Evolutionary conservation across 2,888 invertebrate species (phyloP).

Genomic region (Eledona agricola): DNA sequence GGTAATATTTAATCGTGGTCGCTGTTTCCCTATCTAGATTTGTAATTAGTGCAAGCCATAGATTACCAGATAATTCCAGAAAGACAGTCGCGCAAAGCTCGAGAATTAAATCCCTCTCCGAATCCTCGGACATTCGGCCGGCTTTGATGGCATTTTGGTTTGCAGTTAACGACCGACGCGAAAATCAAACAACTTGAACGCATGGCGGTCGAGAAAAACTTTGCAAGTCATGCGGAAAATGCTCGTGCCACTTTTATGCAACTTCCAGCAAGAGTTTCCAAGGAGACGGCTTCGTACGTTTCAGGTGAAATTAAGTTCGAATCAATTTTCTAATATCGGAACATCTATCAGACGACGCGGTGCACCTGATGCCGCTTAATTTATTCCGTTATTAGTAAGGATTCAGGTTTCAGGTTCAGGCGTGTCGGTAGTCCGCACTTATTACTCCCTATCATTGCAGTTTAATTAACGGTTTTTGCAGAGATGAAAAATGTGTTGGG

Average conservation of each 20-base stretch:
- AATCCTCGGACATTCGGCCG: constrained; percentile 14
- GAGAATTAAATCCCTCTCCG: constrained; percentile 7
- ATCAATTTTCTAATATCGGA: constrained; percentile 6
- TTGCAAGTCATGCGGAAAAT: constrained; percentile 67
- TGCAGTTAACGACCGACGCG: constrained; percentile 52
- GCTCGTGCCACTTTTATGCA: constrained; percentile 69
- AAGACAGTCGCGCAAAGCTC: constrained; percentile 40
- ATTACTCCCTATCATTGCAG: constrained; percentile 3
- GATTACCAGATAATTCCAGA: constrained; percentile 48
- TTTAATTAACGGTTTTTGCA: constrained; percentile 58
- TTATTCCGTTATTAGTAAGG: constrained; percentile 20
- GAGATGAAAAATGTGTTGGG: constrained; percentile 70
- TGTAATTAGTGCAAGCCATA: constrained; percentile 48
- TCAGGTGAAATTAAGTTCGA: constrained; percentile 63
- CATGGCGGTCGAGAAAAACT: constrained; percentile 67
- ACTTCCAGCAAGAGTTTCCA: constrained; percentile 68
- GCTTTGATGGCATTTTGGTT: constrained; percentile 20
- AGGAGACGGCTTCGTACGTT: constrained; percentile 68
- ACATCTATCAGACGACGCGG: constrained; percentile 6
- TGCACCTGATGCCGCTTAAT: constrained; percentile 27
- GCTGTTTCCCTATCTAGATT: constrained; percentile 48
- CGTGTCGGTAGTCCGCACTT: not conserved
- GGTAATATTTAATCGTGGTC: constrained; percentile 47
- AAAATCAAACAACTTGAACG: constrained; percentile 53
- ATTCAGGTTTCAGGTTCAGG: constrained; percentile 1